Conservation (phyloP, 2,888 invertebrate genomes). For the Eurois occulta region DNA sequence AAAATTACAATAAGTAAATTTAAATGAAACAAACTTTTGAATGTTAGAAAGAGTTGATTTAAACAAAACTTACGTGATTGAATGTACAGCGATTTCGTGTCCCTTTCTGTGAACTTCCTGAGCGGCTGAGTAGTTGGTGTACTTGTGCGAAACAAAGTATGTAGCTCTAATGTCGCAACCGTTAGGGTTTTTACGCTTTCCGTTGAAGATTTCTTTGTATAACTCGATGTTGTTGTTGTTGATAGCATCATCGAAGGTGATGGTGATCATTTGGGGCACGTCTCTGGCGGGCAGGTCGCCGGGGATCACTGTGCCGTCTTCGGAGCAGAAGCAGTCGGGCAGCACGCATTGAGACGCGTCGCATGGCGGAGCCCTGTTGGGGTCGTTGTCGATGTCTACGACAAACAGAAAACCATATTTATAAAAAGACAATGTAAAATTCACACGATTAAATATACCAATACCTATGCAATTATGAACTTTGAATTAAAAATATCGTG, state of each 20-base stretch:
- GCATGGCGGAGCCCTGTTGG: conserved; percentile 97
- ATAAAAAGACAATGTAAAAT: conserved; percentile 12
- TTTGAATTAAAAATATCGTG: conserved; percentile 44
- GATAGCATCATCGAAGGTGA: conserved; percentile 98
- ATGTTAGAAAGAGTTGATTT: not conserved
- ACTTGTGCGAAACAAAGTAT: conserved; percentile 98
- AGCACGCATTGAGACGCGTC: conserved; percentile 96
- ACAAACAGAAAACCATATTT: conserved; percentile 66
- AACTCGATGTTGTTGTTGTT: conserved; percentile 98
- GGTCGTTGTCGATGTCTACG: conserved; percentile 97
- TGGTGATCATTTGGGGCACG: conserved; percentile 98
- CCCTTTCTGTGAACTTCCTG: conserved; percentile 97
- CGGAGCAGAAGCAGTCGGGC: conserved; percentile 98
- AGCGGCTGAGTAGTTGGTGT: conserved; percentile 97
- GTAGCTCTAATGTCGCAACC: conserved; percentile 98
- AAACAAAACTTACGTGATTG: conserved; percentile 94
- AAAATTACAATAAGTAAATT: conserved; percentile 22
- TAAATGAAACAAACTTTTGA: not conserved
- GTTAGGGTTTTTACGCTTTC: conserved; percentile 97
- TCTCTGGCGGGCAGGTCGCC: conserved; percentile 95
- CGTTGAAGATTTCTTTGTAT: conserved; percentile 97
- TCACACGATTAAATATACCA: conserved; percentile 32
- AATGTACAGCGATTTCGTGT: conserved; percentile 98
- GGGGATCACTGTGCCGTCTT: conserved; percentile 96
- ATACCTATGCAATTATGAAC: conserved; percentile 32